phyloP scores from a whole-genome alignment of 2,113 vertebrate genomes.

The Hypanus sabinus region DNA sequence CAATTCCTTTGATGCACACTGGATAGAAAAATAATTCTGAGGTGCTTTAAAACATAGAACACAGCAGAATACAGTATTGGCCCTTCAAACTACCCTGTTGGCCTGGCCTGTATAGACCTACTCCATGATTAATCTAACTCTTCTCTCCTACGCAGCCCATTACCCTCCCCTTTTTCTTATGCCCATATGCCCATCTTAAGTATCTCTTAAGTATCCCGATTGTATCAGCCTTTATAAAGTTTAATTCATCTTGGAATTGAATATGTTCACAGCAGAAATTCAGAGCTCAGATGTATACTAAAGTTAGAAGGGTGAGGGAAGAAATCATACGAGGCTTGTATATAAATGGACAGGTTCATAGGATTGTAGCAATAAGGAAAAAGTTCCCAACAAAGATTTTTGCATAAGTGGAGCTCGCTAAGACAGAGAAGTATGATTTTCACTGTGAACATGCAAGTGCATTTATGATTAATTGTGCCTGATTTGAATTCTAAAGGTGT shows the following conservation, averaged over 20 bases:
- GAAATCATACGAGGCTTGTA: not conserved
- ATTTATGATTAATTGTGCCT: not conserved
- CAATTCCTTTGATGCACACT: not conserved
- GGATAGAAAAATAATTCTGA: not conserved
- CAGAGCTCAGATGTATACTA: not conserved
- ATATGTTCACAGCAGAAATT: not conserved
- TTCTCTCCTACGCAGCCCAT: too few species aligned
- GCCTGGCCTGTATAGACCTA: too few species aligned
- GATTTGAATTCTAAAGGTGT: not conserved
- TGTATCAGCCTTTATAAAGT: not conserved
- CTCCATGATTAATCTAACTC: too few species aligned
- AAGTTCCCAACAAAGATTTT: not conserved
- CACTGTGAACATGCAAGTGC: not conserved
- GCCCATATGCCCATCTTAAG: too few species aligned
- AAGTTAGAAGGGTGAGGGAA: too few species aligned
- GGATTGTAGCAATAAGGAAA: not conserved
- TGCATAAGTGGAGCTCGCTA: not conserved
- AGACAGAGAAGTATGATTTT: not conserved
- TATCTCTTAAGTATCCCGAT: too few species aligned
- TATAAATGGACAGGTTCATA: not conserved
- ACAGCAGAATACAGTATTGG: too few species aligned
- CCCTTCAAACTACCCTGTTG: too few species aligned
- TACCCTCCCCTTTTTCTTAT: too few species aligned
- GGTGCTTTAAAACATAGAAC: not conserved
- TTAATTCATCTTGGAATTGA: not conserved